Evolutionary conservation across 2,113 vertebrate species (phyloP).

Genomic region (Synodontis membranacea): DNA sequence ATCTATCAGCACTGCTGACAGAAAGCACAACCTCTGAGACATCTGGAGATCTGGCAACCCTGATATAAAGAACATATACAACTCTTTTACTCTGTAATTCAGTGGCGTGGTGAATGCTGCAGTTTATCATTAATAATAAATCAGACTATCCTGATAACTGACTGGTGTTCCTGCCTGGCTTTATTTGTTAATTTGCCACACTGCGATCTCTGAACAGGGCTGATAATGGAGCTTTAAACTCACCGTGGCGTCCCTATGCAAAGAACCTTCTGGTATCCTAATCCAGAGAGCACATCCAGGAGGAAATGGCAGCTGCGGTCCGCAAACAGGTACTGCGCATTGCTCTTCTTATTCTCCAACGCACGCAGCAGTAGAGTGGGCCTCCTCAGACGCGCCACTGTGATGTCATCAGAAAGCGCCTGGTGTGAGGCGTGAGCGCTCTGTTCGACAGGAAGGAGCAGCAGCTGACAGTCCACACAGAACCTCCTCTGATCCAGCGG

Average conservation of each 20-base stretch:
- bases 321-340: slow-evolving; percentile 92
- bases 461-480: slow-evolving; percentile 83
- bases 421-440: slow-evolving; percentile 71
- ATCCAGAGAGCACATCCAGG: slow-evolving; percentile 73
- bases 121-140: neutral
- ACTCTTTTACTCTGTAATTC: neutral
- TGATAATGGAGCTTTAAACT: neutral
- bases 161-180: neutral
- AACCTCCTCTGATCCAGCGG: slow-evolving; percentile 78
- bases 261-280: slow-evolving; percentile 84
- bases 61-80: too few species aligned
- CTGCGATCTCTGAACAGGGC: too few species aligned
- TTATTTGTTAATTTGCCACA: too few species aligned
- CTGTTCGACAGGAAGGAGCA: slow-evolving; percentile 78
- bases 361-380: slow-evolving; percentile 85
- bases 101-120: neutral
- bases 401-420: slow-evolving; percentile 62
- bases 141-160: neutral
- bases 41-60: neutral
- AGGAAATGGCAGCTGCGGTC: slow-evolving; percentile 86
- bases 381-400: slow-evolving; percentile 72
- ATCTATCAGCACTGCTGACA: neutral
- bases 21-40: neutral
- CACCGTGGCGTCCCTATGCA: slow-evolving; percentile 93
- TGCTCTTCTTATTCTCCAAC: slow-evolving; percentile 90